Percentiles rank a stretch among this genome's conserved stretches.
Conservation (phyloP, 2,797 vertebrate species). For the Peromyscus melanophrys region DNA sequence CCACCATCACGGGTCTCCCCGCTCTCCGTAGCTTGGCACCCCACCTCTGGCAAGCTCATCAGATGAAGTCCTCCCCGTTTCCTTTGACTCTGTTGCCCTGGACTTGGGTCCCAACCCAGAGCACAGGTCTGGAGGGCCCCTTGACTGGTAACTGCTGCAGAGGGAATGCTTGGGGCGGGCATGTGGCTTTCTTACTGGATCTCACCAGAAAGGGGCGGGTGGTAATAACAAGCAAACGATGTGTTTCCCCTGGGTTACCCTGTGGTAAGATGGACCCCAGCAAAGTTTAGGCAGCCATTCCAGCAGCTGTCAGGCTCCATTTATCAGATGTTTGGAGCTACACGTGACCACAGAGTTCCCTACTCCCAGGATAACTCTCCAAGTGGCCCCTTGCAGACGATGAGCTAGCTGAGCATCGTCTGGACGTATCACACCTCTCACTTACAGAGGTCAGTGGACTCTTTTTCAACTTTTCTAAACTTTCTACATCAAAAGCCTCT, state of each 20-base stretch:
- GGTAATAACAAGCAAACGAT: background rate
- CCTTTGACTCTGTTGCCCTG: constrained; percentile 50
- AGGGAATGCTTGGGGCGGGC: constrained; percentile 3
- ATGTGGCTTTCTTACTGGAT: background rate
- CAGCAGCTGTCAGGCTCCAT: background rate
- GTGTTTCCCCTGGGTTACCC: background rate
- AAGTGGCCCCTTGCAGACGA: background rate
- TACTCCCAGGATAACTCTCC: background rate
- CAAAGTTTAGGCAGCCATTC: background rate
- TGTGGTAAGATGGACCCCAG: background rate
- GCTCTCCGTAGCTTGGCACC: background rate
- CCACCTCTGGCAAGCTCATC: background rate
- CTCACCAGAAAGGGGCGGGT: background rate
- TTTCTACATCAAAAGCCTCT: constrained; percentile 7
- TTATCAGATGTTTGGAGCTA: background rate
- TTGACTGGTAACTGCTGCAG: background rate
- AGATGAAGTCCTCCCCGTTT: constrained; percentile 40
- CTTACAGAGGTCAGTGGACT: background rate
- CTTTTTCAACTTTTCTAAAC: background rate
- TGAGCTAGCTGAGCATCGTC: background rate
- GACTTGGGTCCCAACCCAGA: background rate
- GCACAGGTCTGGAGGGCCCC: background rate
- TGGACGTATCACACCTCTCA: background rate
- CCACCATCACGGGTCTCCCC: background rate
- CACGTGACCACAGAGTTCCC: background rate